A percentile compares a stretch with the other conserved stretches of the same genome.
phyloP scores from a whole-genome alignment of 2,888 invertebrate species.

The Melinaea menophilus region DNA sequence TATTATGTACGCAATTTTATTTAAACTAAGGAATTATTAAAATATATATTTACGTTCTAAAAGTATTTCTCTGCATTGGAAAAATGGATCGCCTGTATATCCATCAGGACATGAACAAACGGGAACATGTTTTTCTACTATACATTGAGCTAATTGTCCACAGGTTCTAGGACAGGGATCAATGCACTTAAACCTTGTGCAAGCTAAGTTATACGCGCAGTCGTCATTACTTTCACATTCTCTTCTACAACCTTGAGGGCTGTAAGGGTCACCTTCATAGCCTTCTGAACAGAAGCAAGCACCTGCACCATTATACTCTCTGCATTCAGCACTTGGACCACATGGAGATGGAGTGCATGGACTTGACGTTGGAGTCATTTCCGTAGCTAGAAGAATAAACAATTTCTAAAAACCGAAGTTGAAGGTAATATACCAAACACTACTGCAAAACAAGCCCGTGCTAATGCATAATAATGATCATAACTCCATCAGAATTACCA shows the following conservation, averaged over 20 bases:
- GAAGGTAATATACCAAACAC: conserved; percentile 12
- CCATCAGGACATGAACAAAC: conserved; percentile 86
- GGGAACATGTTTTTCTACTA: conserved; percentile 87
- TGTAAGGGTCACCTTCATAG: conserved; percentile 90
- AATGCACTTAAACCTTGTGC: conserved; percentile 88
- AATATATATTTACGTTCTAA: conserved; percentile 50
- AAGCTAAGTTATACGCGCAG: conserved; percentile 84
- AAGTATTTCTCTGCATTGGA: conserved; percentile 81
- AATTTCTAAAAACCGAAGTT: too few species aligned
- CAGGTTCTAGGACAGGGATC: conserved; percentile 92
- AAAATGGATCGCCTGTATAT: conserved; percentile 90
- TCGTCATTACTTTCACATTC: conserved; percentile 90
- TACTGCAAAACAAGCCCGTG: background rate
- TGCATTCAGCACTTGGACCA: conserved; percentile 90
- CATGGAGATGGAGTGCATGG: conserved; percentile 91
- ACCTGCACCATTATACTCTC: conserved; percentile 89
- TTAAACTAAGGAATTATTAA: too few species aligned
- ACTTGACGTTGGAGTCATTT: conserved; percentile 81
- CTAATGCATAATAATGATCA: conserved; percentile 6
- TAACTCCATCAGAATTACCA: too few species aligned
- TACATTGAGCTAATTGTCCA: conserved; percentile 87
- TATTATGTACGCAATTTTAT: too few species aligned
- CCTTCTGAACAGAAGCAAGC: conserved; percentile 89
- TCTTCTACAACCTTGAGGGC: conserved; percentile 81
- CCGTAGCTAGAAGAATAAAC: conserved; percentile 50